Base-by-base conservation (phyloP, 2,113 vertebrate species). In the Hiodon alosoides region DNA sequence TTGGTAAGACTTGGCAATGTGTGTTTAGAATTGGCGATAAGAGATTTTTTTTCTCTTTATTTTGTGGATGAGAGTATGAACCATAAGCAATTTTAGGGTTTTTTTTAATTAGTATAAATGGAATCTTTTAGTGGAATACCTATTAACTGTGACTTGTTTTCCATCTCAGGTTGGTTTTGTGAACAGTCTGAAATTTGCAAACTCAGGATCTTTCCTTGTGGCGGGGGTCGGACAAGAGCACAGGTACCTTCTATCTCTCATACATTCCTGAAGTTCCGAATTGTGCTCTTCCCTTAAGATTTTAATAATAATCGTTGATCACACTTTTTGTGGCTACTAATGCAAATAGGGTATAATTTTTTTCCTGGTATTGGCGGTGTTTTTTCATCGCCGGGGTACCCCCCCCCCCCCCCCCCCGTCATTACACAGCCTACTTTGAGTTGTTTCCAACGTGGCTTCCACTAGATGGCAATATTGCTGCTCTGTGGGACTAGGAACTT, bases 141-240 rank as follows among this genome's bases (percentile, higher is more conserved):
- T 31, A 31, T 31, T 31, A 31, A 31, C 58, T 52, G 16, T 57
- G 75, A 59, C 46, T 1, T 61, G 4, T 14, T 2, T 62, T 5
- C n/a, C 53, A 14, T 16, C 59, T 31, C 81, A 97, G 95, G 60
- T 87, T 6, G 91, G 95, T 52, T 99, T 98, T 78, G 85, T 99
- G 83, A 99, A 98, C 82, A 93, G 94, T 76, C 90, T 99, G 72
- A 95, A 95, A 85, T 99, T 99, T 87, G 98, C 97, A 0, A 92
- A 87, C 72, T 71, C 90, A 0, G 96, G 96, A 31, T 90, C 94
- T 78, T 98, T 98, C 82, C 85, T 98, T 70, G 95, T 97, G 80
- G 97, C 94, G 0, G 97, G 97, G 46, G 83, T 97, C 0, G 97
- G 97, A 64, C 96, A 99, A 83, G 96, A 99, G 72, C 97, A 99